Evolutionary conservation across 1,140 invertebrate species (phyloP).

Genomic region (Helicoverpa armigera): DNA sequence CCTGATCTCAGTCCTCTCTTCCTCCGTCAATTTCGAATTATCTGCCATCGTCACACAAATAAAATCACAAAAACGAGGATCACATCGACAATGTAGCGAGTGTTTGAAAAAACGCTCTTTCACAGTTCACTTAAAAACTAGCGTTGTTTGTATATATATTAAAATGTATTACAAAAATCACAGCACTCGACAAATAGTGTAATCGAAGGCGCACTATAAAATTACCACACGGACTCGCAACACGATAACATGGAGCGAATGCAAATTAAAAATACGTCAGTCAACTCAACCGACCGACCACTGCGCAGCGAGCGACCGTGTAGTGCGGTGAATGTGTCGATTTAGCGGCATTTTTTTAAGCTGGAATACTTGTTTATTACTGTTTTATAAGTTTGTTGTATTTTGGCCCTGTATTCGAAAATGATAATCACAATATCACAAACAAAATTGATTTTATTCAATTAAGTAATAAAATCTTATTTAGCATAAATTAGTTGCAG

Average conservation of each 20-base stretch:
- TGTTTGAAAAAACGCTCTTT: constrained; percentile 57
- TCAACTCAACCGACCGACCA: constrained; percentile 3
- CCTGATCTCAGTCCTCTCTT: constrained; percentile 82
- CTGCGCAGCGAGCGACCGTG: constrained; percentile 33
- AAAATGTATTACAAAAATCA: constrained; percentile 67
- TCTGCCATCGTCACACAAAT: constrained; percentile 81
- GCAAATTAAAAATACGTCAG: constrained; percentile 50
- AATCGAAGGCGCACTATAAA: constrained; percentile 20
- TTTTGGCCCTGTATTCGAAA: too few relatives aligned
- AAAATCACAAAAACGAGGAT: constrained; percentile 79
- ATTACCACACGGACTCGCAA: constrained; percentile 32
- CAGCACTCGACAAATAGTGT: constrained; percentile 60
- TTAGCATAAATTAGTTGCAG: not conserved
- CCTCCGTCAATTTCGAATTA: constrained; percentile 84
- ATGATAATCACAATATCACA: too few relatives aligned
- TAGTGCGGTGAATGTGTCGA: not conserved
- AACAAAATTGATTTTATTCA: too few relatives aligned
- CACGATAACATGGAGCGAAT: constrained; percentile 33
- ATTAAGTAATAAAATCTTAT: too few relatives aligned
- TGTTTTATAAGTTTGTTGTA: too few relatives aligned
- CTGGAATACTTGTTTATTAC: too few relatives aligned
- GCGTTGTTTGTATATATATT: constrained; percentile 60
- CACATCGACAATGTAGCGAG: constrained; percentile 71
- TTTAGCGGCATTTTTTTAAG: not conserved
- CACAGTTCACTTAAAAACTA: constrained; percentile 74